These are phyloP conservation scores for Poeciliopsis turrubarensis DNA, from an alignment of 2,113 vertebrate species.

Conservation along the genomic window DNA sequence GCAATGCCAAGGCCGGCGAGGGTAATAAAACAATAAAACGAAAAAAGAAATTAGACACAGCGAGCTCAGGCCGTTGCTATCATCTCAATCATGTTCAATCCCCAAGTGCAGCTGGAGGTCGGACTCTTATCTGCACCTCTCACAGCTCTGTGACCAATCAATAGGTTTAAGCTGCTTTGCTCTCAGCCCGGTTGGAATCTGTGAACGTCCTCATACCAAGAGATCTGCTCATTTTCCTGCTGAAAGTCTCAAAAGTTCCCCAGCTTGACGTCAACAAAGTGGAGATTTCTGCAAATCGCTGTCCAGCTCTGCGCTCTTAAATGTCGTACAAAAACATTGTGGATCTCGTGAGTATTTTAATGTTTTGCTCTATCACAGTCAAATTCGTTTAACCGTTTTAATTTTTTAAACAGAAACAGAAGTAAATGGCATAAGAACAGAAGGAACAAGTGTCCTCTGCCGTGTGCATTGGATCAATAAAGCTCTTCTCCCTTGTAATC, in stretches of 20 bases:
- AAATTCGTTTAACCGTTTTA: not conserved
- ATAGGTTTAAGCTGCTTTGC: conserved; percentile 47
- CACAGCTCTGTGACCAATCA: conserved; percentile 52
- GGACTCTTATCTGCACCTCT: conserved; percentile 46
- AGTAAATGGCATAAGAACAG: not conserved
- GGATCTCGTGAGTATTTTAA: not conserved
- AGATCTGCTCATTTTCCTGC: conserved; percentile 24
- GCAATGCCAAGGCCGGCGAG: not conserved
- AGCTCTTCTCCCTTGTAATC: conserved; percentile 4
- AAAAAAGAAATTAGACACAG: conserved; percentile 33
- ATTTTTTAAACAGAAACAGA: not conserved
- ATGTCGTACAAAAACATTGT: not conserved
- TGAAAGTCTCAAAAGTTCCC: conserved; percentile 39
- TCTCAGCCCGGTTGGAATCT: not conserved
- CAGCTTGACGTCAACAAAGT: not conserved
- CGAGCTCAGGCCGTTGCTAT: conserved; percentile 11
- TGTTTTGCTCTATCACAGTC: not conserved
- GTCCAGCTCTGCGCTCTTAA: not conserved
- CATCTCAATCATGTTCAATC: conserved; percentile 21
- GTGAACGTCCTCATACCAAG: conserved; percentile 24
- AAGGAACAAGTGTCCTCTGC: not conserved
- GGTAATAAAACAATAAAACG: conserved; percentile 4
- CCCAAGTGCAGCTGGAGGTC: conserved; percentile 42
- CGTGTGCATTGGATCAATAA: conserved; percentile 19
- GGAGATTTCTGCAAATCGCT: not conserved